Percentiles rank a stretch among this genome's conserved stretches.
phyloP scores from a whole-genome alignment of 2,113 vertebrate genomes.

The Cynopterus brachyotis region DNA sequence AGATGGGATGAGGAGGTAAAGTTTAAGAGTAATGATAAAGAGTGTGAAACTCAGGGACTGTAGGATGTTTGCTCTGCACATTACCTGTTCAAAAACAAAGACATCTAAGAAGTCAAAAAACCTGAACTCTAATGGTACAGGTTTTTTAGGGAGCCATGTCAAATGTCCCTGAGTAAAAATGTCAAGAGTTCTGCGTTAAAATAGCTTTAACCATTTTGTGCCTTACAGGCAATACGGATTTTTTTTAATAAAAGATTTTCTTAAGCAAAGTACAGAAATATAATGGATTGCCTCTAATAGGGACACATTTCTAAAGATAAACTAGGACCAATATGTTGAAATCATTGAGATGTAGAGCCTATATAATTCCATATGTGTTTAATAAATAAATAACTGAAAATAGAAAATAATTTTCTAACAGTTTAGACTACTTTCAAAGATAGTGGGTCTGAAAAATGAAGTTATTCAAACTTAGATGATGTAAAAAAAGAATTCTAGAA shows the following conservation, averaged over 20 bases:
- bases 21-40: background rate
- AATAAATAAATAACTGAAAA: constrained; percentile 1
- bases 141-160: background rate
- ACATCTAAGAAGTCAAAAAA: background rate
- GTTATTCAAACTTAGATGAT: background rate
- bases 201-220: background rate
- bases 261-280: background rate
- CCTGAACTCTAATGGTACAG: background rate
- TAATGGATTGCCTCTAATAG: background rate
- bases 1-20: background rate
- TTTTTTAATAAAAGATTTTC: background rate
- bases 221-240: background rate
- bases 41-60: background rate
- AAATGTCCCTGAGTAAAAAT: background rate
- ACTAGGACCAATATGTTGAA: background rate
- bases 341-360: background rate
- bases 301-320: background rate
- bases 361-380: background rate
- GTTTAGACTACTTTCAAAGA: background rate
- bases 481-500: background rate
- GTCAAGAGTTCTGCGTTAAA: background rate
- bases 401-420: background rate
- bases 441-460: background rate
- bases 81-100: background rate
- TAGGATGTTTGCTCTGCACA: background rate